Percentiles rank a stretch among this genome's conserved stretches.
Evolutionary conservation across 2,113 vertebrate species (phyloP).

Genomic region (Aegotheles bennettii): DNA sequence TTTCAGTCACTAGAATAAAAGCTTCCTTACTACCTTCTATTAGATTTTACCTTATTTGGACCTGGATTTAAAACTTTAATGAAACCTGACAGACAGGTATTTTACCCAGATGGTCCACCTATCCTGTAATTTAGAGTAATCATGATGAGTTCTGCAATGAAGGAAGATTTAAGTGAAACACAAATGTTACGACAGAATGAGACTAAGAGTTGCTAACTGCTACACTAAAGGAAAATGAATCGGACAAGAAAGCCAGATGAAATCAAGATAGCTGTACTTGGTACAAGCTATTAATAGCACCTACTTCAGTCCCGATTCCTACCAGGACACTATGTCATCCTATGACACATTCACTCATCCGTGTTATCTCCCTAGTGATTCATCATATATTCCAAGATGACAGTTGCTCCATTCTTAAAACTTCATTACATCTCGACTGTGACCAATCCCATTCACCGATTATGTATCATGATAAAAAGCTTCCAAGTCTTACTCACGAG

Average conservation of each 20-base stretch:
- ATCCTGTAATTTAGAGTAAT: not conserved
- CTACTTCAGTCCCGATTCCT: not conserved
- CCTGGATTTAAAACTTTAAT: not conserved
- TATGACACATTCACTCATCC: not conserved
- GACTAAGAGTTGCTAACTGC: not conserved
- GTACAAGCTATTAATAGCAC: not conserved
- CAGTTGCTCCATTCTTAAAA: not conserved
- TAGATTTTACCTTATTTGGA: not conserved
- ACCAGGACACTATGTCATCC: not conserved
- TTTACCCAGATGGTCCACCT: not conserved
- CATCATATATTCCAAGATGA: not conserved
- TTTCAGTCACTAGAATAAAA: not conserved
- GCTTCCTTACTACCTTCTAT: not conserved
- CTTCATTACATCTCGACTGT: not conserved
- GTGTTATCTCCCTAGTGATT: not conserved
- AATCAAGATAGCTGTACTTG: not conserved
- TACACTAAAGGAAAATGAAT: not conserved
- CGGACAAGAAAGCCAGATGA: not conserved
- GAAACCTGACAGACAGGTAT: not conserved
- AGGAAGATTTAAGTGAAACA: not conserved
- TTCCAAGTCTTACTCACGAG: not conserved
- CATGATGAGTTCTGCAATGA: not conserved
- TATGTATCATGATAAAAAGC: rapidly evolving
- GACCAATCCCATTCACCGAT: not conserved
- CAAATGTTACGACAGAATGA: not conserved